Conservation (phyloP, 2,888 invertebrate species). For the Dryobotodes eremita region DNA sequence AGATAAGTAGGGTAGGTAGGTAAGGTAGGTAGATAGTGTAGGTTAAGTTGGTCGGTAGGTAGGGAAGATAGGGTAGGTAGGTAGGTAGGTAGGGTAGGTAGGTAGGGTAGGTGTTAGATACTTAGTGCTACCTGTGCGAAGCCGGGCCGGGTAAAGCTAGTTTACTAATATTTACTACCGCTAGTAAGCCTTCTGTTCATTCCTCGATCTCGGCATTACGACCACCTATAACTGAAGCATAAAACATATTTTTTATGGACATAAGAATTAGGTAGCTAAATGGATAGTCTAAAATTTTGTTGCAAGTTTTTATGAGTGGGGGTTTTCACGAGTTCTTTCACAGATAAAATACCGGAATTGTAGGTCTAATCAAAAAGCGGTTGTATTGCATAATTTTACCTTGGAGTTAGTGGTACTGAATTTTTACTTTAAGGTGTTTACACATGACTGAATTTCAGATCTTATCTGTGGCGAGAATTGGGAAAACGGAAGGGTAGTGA, state of each 20-base stretch:
- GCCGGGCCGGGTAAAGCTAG: too few relatives aligned
- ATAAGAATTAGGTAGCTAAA: conserved; percentile 65
- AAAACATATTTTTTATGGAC: conserved; percentile 66
- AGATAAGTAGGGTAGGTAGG: too few relatives aligned
- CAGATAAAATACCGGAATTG: conserved; percentile 47
- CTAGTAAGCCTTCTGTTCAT: conserved; percentile 29
- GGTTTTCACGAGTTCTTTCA: conserved; percentile 45
- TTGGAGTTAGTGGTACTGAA: neutral
- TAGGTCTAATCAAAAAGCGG: conserved; percentile 45
- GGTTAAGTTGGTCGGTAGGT: too few relatives aligned
- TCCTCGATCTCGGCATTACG: conserved; percentile 26
- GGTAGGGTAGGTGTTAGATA: too few relatives aligned
- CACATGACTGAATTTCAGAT: neutral
- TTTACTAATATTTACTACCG: neutral
- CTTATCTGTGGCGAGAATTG: neutral
- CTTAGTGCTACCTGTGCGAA: too few relatives aligned
- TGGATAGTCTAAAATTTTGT: conserved; percentile 62
- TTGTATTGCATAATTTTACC: conserved; percentile 37
- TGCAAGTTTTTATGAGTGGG: conserved; percentile 54
- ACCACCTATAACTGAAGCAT: conserved; percentile 51
- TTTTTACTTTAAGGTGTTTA: neutral
- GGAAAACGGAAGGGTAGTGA: neutral
- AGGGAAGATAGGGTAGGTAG: too few relatives aligned
- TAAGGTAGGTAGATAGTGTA: too few relatives aligned
- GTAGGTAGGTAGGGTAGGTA: too few relatives aligned